These are phyloP conservation scores for Sweltsa coloradensis DNA, from an alignment of 1,140 invertebrate species.

Conservation along the genomic window DNA sequence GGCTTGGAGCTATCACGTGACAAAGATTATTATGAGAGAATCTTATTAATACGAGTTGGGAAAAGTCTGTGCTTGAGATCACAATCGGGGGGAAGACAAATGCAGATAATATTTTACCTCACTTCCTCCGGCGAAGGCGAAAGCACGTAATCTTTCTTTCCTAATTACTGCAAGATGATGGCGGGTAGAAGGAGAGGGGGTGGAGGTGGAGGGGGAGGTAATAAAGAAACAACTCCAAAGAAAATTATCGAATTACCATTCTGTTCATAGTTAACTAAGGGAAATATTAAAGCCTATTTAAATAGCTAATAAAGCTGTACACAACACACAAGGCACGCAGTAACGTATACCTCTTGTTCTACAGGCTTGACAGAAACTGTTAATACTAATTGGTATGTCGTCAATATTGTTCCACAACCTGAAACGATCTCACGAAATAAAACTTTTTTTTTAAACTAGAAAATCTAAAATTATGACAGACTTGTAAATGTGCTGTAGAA, in stretches of 20 bases:
- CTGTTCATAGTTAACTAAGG: neutral
- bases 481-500: too few relatives aligned
- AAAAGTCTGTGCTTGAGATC: constrained; percentile 3
- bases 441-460: too few relatives aligned
- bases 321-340: neutral
- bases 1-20: neutral
- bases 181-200: too few relatives aligned
- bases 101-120: constrained; percentile 4
- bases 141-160: constrained; percentile 5
- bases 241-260: constrained; percentile 4
- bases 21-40: constrained; percentile 1
- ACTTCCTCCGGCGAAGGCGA: too few relatives aligned
- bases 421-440: too few relatives aligned
- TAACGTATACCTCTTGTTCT: too few relatives aligned
- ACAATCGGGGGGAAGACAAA: constrained; percentile 5
- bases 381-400: too few relatives aligned
- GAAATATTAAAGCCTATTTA: neutral
- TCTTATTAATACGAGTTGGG: constrained; percentile 7
- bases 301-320: too few relatives aligned
- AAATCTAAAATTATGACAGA: too few relatives aligned
- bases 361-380: too few relatives aligned
- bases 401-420: too few relatives aligned
- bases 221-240: constrained; percentile 3
- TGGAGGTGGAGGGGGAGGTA: neutral
- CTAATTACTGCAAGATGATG: constrained; percentile 3